Base-by-base conservation (phyloP, 2,888 invertebrate genomes). In the Yponomeuta evonymella region DNA sequence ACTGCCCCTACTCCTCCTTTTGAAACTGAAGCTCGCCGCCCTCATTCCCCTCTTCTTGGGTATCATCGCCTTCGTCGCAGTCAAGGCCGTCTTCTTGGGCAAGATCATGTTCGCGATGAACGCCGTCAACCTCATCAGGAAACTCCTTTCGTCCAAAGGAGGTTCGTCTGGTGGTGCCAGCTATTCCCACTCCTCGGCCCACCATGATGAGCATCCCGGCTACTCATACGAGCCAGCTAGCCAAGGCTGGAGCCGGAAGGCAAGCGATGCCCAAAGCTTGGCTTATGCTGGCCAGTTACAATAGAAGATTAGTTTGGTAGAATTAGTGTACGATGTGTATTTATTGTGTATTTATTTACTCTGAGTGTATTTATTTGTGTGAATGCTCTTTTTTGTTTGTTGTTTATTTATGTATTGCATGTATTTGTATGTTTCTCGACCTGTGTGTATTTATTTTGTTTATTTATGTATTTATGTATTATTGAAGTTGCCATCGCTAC, bases 31-130 rank as follows among this genome's bases (percentile, higher is more conserved):
- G 87, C 94, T 92, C 15, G 96, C 96, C 30, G 95, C 95, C 15
- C 92, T 97, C 71, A 94, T 96, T 75, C 97, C 97, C 15, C 88
- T 97, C 74, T 95, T 95, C 79, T 94, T 97, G 68, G 97, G 92
- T 15, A 87, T 92, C 78, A 94, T 97, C 76, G 97, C 96, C 67
- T 91, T 97, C 73, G 93, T 95, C 69, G 96, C 97, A 48, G 94
- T 97, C 90, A 97, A 97, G 93, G 97, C 97, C 12, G 93, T 97
- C 76, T 93, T 97, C 80, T 93, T 97, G 75, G 96, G 96, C 79
- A 97, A 97, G 92, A 94, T 97, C 75, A 97, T 96, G n/a, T 93
- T 97, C 72, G 94, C 96, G 75, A 94, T 97, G 83, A 94, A 95
- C 72, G 94, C 94, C 43, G 93, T 97, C 79, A 94, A 94, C 79